Evolutionary conservation across 64 coral and sea anemone genomes (phyloP).

Genomic region (Dendronephthya gigantea): DNA sequence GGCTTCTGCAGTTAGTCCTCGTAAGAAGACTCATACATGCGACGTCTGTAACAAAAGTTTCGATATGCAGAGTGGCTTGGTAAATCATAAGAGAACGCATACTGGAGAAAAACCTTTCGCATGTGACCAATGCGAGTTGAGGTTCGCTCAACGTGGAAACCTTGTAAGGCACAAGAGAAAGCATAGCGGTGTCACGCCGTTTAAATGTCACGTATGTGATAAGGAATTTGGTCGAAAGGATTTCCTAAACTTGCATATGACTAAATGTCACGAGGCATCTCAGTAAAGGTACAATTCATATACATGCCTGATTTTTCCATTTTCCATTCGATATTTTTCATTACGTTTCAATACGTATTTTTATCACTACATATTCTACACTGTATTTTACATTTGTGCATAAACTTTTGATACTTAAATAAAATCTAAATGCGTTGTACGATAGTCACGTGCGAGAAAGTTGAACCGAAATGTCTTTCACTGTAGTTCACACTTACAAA

Average conservation of each 20-base stretch:
- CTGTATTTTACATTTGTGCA: too few relatives aligned
- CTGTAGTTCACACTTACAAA: too few relatives aligned
- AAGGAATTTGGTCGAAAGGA: neutral
- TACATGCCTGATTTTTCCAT: too few relatives aligned
- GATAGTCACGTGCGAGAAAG: too few relatives aligned
- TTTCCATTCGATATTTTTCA: too few relatives aligned
- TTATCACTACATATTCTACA: neutral
- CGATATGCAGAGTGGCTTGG: neutral
- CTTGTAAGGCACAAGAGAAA: neutral
- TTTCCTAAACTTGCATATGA: neutral
- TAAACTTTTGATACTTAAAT: too few relatives aligned
- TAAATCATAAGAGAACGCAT: neutral
- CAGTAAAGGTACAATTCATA: neutral
- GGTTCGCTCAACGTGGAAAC: neutral
- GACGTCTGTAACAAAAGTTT: neutral
- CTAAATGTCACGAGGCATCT: neutral
- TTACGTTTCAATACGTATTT: too few relatives aligned
- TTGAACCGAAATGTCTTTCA: too few relatives aligned
- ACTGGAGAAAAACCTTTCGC: neutral
- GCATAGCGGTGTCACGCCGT: neutral
- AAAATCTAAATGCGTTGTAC: too few relatives aligned
- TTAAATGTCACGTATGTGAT: neutral
- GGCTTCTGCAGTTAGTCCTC: neutral
- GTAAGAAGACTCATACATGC: neutral
- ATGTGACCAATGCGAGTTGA: neutral